Base-by-base conservation (phyloP, 2,888 invertebrate genomes). In the Nomada lathburiana region DNA sequence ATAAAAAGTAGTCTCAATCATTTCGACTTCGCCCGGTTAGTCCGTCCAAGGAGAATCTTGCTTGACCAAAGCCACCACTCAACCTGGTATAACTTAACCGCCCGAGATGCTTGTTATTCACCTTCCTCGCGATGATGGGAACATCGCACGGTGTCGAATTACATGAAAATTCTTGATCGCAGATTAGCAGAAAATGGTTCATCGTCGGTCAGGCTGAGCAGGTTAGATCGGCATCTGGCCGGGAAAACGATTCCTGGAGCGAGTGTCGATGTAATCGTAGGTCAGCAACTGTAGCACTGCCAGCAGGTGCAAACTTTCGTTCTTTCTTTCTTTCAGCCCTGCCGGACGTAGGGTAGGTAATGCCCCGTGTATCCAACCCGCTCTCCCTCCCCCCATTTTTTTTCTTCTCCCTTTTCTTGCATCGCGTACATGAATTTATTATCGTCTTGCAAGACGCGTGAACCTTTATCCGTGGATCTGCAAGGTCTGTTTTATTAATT, bases 201-300 rank as follows among this genome's bases (percentile, higher is more conserved):
- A 52, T 60, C 62, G 52, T 79, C 59, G 76, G 63, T 59, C 47
- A 63, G 44, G n/a, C 42, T 44, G 44, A 26, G 18, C 26, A 20
- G 29, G 36, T 36, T 68, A 79, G 86, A 86, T 81, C 9, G 53
- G 42, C 82, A 86, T 87, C 83, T 36, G 42, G 11, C 29, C 44
- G 71, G 78, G 79, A 81, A 84, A 87, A 83, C 81, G 75, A 87
- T 88, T 81, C 65, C 65, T 13, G 13, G 50, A 60, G 59, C 78
- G 70, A 80, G 75, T 60, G 67, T 78, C 85, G 88, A 88, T 87
- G 84, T 82, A 86, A 88, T 88, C 87, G 87, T 85, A 87, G 88
- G 83, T 86, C 84, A 84, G 80, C 84, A 76, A 86, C 83, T 72
- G 79, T 67, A 79, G 60, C 75, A 67, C 55, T 64, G 65, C 70